Percentiles rank a stretch among this genome's conserved stretches.
Conservation (phyloP, 2,888 invertebrate species). For the Beris morrisii region DNA sequence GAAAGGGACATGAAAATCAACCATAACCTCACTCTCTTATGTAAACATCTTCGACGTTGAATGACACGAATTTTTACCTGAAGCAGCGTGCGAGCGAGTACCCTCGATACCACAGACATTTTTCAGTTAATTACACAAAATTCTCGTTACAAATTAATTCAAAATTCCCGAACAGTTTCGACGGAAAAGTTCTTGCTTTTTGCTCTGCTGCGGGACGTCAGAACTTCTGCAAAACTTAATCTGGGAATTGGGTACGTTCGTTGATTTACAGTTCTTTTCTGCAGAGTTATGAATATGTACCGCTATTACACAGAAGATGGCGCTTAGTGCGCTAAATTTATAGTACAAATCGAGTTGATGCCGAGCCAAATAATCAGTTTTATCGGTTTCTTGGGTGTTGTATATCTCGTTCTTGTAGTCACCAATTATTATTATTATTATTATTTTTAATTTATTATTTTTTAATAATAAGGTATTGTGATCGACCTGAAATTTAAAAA, state of each 20-base stretch:
- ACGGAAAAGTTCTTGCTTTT: neutral
- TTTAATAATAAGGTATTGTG: too few relatives aligned
- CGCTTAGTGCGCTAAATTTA: too few relatives aligned
- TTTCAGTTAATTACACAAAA: neutral
- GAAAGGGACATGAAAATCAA: conserved; percentile 4
- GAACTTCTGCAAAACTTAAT: conserved; percentile 5
- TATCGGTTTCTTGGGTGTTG: too few relatives aligned
- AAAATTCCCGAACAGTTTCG: neutral
- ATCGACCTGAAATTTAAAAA: too few relatives aligned
- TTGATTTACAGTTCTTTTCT: neutral
- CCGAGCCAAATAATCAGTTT: too few relatives aligned
- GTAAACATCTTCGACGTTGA: conserved; percentile 39
- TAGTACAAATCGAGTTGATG: too few relatives aligned
- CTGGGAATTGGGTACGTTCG: conserved; percentile 3
- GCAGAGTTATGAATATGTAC: too few relatives aligned
- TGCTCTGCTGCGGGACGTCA: neutral
- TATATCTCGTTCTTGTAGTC: too few relatives aligned
- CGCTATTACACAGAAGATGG: too few relatives aligned
- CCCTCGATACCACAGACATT: conserved; percentile 13
- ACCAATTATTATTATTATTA: too few relatives aligned
- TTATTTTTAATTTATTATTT: too few relatives aligned
- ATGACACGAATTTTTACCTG: conserved; percentile 6
- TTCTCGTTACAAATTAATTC: conserved; percentile 1
- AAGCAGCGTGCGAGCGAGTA: conserved; percentile 26
- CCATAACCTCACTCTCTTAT: conserved; percentile 38